Conservation (phyloP, 2,113 vertebrate species). For the Callochromis pleurospilus region DNA sequence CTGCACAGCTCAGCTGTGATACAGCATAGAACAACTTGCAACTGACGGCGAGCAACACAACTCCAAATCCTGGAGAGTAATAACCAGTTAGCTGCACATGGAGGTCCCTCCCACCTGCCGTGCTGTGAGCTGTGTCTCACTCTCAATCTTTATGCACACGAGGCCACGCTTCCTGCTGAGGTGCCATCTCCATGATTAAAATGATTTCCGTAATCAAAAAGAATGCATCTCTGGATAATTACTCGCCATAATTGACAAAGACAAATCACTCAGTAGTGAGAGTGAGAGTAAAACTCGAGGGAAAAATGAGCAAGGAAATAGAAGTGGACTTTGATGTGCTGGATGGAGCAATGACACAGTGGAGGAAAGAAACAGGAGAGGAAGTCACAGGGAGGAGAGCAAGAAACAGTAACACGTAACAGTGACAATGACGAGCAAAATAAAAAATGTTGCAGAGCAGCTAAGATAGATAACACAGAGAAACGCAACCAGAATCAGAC, state of each 20-base stretch:
- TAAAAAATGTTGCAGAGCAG: neutral
- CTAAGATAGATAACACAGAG: neutral
- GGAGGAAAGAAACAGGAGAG: neutral
- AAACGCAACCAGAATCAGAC: neutral
- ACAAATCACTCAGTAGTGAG: constrained; percentile 1
- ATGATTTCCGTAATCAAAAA: constrained; percentile 29
- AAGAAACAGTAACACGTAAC: neutral
- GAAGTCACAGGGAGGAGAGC: neutral
- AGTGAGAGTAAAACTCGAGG: neutral
- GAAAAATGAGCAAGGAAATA: neutral
- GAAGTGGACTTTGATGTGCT: neutral
- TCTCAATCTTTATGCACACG: neutral
- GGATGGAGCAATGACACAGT: neutral
- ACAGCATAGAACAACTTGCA: neutral
- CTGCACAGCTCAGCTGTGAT: neutral
- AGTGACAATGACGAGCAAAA: neutral
- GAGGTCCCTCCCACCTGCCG: neutral
- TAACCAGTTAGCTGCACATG: neutral
- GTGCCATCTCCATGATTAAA: constrained; percentile 22
- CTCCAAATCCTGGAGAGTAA: neutral
- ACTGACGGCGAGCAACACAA: neutral
- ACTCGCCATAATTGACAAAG: constrained; percentile 11
- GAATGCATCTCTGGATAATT: constrained; percentile 18
- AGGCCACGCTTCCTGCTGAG: neutral
- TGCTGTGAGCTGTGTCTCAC: neutral